Evolutionary conservation across 2,888 invertebrate species (phyloP).

Genomic region (Cremastinae sp.): DNA sequence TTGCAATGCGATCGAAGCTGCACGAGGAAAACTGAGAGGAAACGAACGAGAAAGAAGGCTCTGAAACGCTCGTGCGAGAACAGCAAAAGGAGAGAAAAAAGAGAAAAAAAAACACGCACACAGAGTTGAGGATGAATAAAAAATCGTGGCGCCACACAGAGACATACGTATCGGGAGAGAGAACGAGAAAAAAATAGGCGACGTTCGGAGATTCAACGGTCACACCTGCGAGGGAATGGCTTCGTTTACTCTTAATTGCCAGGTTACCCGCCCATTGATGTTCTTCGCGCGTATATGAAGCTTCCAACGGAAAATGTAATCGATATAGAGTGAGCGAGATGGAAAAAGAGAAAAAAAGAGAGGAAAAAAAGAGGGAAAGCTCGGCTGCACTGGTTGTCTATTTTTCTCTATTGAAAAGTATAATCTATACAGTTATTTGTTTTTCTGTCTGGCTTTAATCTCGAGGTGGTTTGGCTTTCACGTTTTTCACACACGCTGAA

Average conservation of each 20-base stretch:
- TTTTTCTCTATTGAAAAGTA: conserved; percentile 2
- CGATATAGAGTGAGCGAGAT: neutral
- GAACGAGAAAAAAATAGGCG: neutral
- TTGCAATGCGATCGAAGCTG: conserved; percentile 13
- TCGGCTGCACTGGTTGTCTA: neutral
- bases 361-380: too few relatives aligned
- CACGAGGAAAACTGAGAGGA: conserved; percentile 10
- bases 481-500: conserved; percentile 24
- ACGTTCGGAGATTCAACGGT: neutral
- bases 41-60: conserved; percentile 35
- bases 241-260: conserved; percentile 3
- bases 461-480: conserved; percentile 6
- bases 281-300: neutral
- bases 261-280: conserved; percentile 7
- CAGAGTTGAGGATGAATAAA: conserved; percentile 18
- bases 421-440: neutral
- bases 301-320: neutral
- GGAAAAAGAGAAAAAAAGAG: too few relatives aligned
- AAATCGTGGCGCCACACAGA: conserved; percentile 4
- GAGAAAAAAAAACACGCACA: too few relatives aligned
- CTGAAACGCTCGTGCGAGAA: conserved; percentile 14
- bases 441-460: conserved; percentile 15
- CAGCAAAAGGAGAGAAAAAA: conserved; percentile 21
- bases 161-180: conserved; percentile 3
- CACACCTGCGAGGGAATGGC: conserved; percentile 10